phyloP scores from a whole-genome alignment of 2,797 vertebrate genomes.

The Melopsittacus undulatus region DNA sequence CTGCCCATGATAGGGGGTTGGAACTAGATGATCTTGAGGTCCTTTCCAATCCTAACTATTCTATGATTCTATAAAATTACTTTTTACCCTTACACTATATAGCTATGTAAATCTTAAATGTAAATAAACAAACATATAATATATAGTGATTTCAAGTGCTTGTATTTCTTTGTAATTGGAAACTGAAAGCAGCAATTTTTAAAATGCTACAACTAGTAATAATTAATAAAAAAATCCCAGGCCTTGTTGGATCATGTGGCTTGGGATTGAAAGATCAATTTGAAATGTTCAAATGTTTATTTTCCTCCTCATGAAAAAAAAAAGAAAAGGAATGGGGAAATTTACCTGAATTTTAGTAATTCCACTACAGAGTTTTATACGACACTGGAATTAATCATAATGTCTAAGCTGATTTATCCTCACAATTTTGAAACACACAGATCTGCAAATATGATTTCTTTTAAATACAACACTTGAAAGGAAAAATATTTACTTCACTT shows the following conservation, averaged over 20 bases:
- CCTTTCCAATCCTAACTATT: no score
- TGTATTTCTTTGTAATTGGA: neutral
- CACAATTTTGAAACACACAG: neutral
- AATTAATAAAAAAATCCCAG: neutral
- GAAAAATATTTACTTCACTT: neutral
- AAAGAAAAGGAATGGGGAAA: neutral
- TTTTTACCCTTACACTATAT: neutral
- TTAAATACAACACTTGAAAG: neutral
- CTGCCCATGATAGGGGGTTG: no score
- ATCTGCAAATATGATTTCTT: slow-evolving; percentile 6
- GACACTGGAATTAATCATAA: neutral
- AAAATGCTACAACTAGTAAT: neutral
- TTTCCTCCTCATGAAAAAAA: neutral
- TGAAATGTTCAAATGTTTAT: neutral
- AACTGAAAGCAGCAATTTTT: neutral
- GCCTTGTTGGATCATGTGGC: neutral
- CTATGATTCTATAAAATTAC: neutral
- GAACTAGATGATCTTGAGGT: no score
- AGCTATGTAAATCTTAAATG: neutral
- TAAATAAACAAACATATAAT: neutral
- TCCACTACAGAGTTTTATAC: neutral
- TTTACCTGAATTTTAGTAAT: slow-evolving; percentile 29
- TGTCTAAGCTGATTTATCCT: neutral
- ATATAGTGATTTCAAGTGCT: neutral
- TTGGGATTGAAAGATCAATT: neutral